Base-by-base conservation (phyloP, 2,888 invertebrate genomes). In the Drosophila robusta region DNA sequence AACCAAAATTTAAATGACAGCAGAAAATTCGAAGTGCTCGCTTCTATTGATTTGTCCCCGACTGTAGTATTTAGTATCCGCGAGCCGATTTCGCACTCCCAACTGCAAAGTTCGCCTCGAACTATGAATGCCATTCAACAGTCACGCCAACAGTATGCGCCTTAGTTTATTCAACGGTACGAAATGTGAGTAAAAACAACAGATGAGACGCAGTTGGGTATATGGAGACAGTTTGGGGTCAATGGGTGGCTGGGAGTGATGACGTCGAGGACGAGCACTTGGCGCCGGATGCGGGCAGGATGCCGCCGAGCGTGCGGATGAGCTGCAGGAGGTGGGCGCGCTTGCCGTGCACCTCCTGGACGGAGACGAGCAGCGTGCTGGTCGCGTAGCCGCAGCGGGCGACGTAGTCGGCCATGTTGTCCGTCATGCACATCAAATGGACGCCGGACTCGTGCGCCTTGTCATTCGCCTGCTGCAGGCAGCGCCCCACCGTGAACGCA, bases 391-490 rank as follows among this genome's bases (percentile, higher is more conserved):
- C 81, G 6, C 81, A 84, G 14, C 65, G 62, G 1, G 36, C 16
- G 3, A 72, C 73, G 16, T 84, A 79, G 2, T 84, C 84, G 3
- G 74, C 78, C 46, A 77, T 26, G 18, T 55, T 50, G 9, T 79
- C 78, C 4, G 74, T 32, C 79, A 79, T 79, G 55, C 79, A 84
- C 58, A 79, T 62, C 7, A 79, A 34, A 42, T 79, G 85, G 18
- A 73, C 36, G 4, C 69, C 84, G 2, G 83, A 77, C 12, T 80
- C 64, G n/a, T 64, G 11, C 8, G 8, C 22, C 1, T 54, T n/a
- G 16, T 45, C 41, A 2, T 26, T 18, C 8, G 8, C 24, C 42
- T 69, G 73, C 16, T 78, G 78, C 12, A 79, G 64, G 18, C 79
- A 79, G 24, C 69, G 79, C 0, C 79, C 80, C 12, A 51, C 24